A percentile compares a stretch with the other conserved stretches of the same genome.
phyloP scores from a whole-genome alignment of 2,113 vertebrate species.

The Hylia prasina region DNA sequence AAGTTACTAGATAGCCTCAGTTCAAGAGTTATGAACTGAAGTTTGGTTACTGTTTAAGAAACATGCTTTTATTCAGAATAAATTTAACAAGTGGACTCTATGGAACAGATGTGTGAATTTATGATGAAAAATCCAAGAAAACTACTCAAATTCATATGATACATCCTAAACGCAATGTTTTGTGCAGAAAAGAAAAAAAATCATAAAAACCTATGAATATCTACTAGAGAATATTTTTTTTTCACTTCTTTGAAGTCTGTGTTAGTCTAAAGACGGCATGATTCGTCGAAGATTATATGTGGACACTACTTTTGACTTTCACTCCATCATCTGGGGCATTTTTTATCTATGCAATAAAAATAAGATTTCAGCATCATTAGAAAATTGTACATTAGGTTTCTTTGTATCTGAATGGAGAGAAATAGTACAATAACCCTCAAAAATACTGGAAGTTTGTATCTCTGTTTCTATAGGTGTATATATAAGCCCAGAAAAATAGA shows the following conservation, averaged over 20 bases:
- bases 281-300: neutral
- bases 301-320: neutral
- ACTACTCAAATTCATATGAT: neutral
- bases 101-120: neutral
- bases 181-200: neutral
- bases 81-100: neutral
- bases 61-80: neutral
- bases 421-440: neutral
- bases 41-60: neutral
- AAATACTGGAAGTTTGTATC: neutral
- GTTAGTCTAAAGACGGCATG: neutral
- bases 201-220: neutral
- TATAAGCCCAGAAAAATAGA: neutral
- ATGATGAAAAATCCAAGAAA: neutral
- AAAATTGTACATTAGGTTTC: neutral
- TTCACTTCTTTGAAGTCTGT: neutral
- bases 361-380: neutral
- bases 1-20: neutral
- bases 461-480: neutral
- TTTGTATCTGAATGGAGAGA: neutral
- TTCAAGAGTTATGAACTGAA: neutral
- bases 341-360: neutral
- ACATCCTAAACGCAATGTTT: neutral
- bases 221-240: neutral
- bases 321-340: neutral